These are phyloP conservation scores for Anolis sagrei DNA, from an alignment of 2,113 vertebrate genomes.

Conservation along the genomic window DNA sequence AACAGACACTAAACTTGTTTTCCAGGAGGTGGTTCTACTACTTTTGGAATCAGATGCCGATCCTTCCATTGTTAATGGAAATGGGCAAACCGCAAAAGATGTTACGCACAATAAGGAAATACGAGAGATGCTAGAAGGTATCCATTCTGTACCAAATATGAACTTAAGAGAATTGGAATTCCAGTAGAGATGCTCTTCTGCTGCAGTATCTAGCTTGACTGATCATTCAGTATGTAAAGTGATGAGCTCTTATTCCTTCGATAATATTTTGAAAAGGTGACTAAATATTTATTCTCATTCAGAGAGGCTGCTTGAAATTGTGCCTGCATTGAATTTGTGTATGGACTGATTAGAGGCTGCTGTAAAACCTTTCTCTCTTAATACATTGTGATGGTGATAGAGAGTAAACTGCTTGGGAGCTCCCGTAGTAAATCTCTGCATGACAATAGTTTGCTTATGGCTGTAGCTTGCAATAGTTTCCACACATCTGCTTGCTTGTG, in stretches of 20 bases:
- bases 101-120: slow-evolving; percentile 92
- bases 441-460: too few species aligned
- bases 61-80: slow-evolving; percentile 87
- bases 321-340: not conserved
- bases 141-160: slow-evolving; percentile 22
- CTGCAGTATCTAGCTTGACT: not conserved
- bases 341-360: not conserved
- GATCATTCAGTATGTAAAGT: not conserved
- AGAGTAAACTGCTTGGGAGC: not conserved
- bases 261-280: not conserved
- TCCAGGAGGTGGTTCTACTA: slow-evolving; percentile 90
- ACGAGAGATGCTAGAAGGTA: slow-evolving; percentile 93
- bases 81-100: slow-evolving; percentile 88
- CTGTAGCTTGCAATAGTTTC: not conserved
- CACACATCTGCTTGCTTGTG: not conserved
- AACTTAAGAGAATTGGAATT: not conserved
- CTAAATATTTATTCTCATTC: not conserved
- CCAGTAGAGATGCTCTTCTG: slow-evolving; percentile 22
- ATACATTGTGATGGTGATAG: not conserved
- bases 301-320: not conserved
- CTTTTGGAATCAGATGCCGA: slow-evolving; percentile 87
- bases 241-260: not conserved
- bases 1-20: slow-evolving; percentile 41
- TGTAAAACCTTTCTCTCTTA: not conserved
- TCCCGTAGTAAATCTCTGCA: not conserved